Evolutionary conservation across 2,113 vertebrate genomes (phyloP), one percentile per base, ranked within the genome.

Genomic region (Thermophis baileyi): DNA sequence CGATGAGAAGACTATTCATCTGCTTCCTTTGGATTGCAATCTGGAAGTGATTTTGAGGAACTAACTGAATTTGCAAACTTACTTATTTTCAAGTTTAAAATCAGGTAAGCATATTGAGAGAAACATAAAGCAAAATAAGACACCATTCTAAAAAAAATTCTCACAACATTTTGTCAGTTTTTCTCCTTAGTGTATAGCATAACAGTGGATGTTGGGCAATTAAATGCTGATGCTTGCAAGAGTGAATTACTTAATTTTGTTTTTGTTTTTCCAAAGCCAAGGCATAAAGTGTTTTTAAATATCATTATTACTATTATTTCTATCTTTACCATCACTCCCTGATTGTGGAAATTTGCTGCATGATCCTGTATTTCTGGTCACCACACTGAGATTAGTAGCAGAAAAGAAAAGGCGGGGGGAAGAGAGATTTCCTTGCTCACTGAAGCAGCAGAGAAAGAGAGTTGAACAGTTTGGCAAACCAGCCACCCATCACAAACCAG

Each of bases 401-500:
- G 51, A 51, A 51, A 57, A 30, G 85, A 24, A 49, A 54, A 35
- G 86, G 6, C 8, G 2, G 5, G 3, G n/a, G 14, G 14, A n/a
- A 49, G 5, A 44, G 30, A 88, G 22, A 86, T 86, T 53, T 46
- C 10, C 0, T 40, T 87, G 69, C 74, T 96, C 94, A 89, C 93
- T 93, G 87, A 95, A 92, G 89, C 55, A 93, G 91, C 25, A 85
- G 49, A 93, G 85, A 93, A 95, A 86, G 88, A 88, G 55, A 89
- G 95, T 81, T 94, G 95, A 97, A 94, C 94, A 96, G 87, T 87
- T 91, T 93, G 93, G 93, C 92, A 96, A 97, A 97, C 96, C 95
- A 96, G 93, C 95, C 95, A 95, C 95, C 95, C 94, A 94, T 95
- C 96, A 96, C 92, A 97, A 97, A 97, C 85, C 92, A 93, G 95